Base-by-base conservation (phyloP, 2,888 invertebrate genomes). In the Thereva unica region DNA sequence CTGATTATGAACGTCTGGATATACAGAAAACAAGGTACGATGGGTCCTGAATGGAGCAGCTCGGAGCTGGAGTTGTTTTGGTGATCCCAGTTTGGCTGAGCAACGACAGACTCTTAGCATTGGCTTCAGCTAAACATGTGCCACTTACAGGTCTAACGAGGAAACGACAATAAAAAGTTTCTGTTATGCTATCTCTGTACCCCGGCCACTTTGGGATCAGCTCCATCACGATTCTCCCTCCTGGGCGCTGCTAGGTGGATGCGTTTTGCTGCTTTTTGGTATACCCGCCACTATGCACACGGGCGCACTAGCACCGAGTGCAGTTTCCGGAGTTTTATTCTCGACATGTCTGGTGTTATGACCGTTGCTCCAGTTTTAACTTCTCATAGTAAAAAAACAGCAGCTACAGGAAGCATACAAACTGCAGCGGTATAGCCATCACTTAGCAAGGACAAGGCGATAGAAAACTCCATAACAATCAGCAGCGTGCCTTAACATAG, bases 401-500 rank as follows among this genome's bases (percentile, higher is more conserved):
- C n/a, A 42, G 8, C 42, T 42, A 42, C 42, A 6, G 6, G 9
- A 6, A 8, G 9, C 42, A 42, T 42, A 67, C 45, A 47, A 37
- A 56, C 47, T 41, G 49, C 53, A 66, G 61, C 50, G 59, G 57
- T 41, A 6, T 23, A 23, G 23, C 23, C 52, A 64, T 64, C 57
- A 55, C 53, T 67, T 68, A 68, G 67, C 66, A 64, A 68, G 66
- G 66, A 63, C 68, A 66, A 66, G 66, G 56, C 68, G 57, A 66
- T 66, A 52, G 64, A 68, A 66, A 55, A 53, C 53, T 66, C 59
- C 68, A 53, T 67, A 68, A 68, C 64, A 68, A 68, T 68, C 66
- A 68, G 67, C 66, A 50, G 41, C 61, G 52, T 67, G 57, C 59
- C 64, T 66, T 64, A 57, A 61, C 64, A 57, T 63, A 56, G 56